Percentiles rank a stretch among this genome's conserved stretches.
Conservation (phyloP, 2,888 invertebrate species). For the Mythimna albipuncta region DNA sequence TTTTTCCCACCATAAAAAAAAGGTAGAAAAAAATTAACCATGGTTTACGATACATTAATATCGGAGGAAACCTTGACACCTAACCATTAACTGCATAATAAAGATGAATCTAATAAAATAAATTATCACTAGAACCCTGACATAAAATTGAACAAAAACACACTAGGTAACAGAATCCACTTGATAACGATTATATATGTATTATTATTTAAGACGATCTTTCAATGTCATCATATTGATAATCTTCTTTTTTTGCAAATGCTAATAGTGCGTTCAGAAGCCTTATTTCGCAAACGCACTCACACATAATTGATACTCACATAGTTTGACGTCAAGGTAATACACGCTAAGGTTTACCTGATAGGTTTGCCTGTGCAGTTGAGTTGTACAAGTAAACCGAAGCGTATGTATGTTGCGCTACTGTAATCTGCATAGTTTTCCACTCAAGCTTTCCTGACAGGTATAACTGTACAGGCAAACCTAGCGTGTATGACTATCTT, state of each 20-base stretch:
- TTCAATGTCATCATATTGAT: slow-evolving; percentile 17
- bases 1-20: too few species aligned
- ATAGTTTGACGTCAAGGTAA: too few species aligned
- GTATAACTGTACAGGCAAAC: too few species aligned
- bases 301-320: not conserved
- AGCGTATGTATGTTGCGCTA: too few species aligned
- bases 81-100: slow-evolving; percentile 51
- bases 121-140: slow-evolving; percentile 57
- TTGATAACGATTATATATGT: slow-evolving; percentile 21
- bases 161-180: slow-evolving; percentile 3
- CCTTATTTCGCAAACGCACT: not conserved
- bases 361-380: too few species aligned
- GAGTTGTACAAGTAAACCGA: too few species aligned
- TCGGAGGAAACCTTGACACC: slow-evolving; percentile 39
- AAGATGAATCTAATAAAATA: slow-evolving; percentile 60
- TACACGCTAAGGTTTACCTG: too few species aligned
- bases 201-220: slow-evolving; percentile 12
- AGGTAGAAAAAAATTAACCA: slow-evolving; percentile 7
- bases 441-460: too few species aligned
- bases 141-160: slow-evolving; percentile 52
- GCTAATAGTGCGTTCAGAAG: not conserved
- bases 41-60: slow-evolving; percentile 35
- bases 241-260: slow-evolving; percentile 1
- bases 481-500: too few species aligned
- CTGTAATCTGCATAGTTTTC: too few species aligned